A percentile compares a stretch with the other conserved stretches of the same genome.
These are phyloP conservation scores for Galagoides demidoff DNA, from an alignment of 2,797 vertebrate genomes.

Conservation along the genomic window DNA sequence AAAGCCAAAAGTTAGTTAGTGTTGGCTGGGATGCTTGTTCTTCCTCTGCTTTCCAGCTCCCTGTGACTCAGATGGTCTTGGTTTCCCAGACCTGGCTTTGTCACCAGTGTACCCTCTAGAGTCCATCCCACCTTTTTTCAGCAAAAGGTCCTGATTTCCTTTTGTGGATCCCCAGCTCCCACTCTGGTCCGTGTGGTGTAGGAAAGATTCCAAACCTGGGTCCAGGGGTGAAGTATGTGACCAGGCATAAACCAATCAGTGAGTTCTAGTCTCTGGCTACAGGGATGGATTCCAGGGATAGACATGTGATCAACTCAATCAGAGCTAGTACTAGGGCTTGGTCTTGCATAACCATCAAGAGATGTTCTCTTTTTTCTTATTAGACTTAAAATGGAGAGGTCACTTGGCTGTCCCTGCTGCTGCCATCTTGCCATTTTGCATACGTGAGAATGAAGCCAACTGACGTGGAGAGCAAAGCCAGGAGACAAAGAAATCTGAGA, in stretches of 20 bases:
- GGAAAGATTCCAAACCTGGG: neutral
- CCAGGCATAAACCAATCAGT: neutral
- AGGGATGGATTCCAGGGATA: neutral
- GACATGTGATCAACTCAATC: neutral
- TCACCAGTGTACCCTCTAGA: neutral
- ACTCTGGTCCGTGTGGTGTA: neutral
- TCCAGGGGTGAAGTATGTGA: neutral
- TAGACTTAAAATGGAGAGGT: neutral
- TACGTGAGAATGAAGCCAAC: neutral
- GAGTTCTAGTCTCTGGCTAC: neutral
- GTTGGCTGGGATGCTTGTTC: neutral
- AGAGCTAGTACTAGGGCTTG: neutral
- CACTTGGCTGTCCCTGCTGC: neutral
- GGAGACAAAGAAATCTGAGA: neutral
- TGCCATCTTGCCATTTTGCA: neutral
- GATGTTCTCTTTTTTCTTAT: neutral
- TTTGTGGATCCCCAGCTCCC: neutral
- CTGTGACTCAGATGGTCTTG: neutral
- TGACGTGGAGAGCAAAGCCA: neutral
- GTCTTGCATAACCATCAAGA: neutral
- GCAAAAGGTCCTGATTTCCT: neutral
- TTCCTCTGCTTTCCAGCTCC: neutral
- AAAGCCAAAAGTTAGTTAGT: neutral
- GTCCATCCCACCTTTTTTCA: neutral
- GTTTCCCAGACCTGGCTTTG: conserved; percentile 12